Evolutionary conservation across 2,888 invertebrate genomes (phyloP), one percentile per base, ranked within the genome.

Genomic region (Erynnis tages): DNA sequence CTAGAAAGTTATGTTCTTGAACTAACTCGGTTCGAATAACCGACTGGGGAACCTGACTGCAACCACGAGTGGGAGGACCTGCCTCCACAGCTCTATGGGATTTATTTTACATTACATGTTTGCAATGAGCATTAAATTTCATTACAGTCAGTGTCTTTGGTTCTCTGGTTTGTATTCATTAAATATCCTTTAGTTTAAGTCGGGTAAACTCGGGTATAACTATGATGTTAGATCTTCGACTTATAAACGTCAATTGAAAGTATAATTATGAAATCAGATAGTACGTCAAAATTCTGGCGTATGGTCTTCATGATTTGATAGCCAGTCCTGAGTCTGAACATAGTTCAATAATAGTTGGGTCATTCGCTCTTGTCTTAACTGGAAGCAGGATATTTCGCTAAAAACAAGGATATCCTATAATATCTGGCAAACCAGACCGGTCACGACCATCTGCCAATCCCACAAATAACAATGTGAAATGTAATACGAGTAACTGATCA

Each of bases 1-100:
- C 81, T 87, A 87, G 88, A 87, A 88, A 89, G 87, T 82, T 68
- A 87, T 86, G 82, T 81, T 82, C 83, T 80, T 76, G 73, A 75
- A 74, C 76, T 79, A 81, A 85, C 78, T 84, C 76, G 79, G 77
- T 80, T 76, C 75, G 71, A 76, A 79, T 79, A 83, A 75, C 75
- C 81, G 59, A 74, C 74, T 62, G 66, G 61, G 70, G 58, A 66
- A 66, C 66, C 66, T 69, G 66, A 62, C 65, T 70, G 66, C 65
- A 69, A 58, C 62, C 60, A 60, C 62, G 73, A 69, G 79, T 81
- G 76, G 76, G 74, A 64, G 75, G 66, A 76, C 70, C 65, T 50
- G 68, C 53, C 41, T 50, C 32, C 49, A 25, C 32, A 11, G n/a
- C 11, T 17, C 32, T 14, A 17, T 32, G 8, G 30, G 21, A 30